Conservation (phyloP, 2,888 invertebrate genomes). For the Euclidia mi region DNA sequence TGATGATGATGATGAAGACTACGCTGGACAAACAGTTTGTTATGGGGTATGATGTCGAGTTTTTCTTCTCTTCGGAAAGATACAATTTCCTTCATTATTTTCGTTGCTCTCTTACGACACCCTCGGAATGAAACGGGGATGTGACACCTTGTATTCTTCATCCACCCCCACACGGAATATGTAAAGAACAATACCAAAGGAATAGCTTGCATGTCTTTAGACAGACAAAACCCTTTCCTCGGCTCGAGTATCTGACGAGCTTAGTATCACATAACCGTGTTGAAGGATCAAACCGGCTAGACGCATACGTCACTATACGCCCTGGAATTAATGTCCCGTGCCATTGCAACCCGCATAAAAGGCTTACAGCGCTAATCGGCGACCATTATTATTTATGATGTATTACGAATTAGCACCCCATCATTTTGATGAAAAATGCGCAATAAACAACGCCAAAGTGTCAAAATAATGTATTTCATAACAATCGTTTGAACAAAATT, state of each 20-base stretch:
- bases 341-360: conserved; percentile 60
- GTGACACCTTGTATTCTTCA: no score
- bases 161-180: no score
- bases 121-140: no score
- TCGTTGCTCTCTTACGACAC: no score
- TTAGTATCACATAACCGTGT: conserved; percentile 40
- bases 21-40: no score
- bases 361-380: conserved; percentile 68
- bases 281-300: conserved; percentile 77
- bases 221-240: not conserved
- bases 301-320: conserved; percentile 39
- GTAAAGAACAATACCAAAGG: no score
- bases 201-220: no score
- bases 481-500: no score
- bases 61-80: no score
- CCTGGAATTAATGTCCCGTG: conserved; percentile 71
- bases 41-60: no score
- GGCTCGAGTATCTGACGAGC: conserved; percentile 16
- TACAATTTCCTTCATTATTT: no score
- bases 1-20: no score
- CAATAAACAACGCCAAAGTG: not conserved
- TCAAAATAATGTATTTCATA: not conserved
- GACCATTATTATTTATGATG: conserved; percentile 70
- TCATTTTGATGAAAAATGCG: conserved; percentile 25
- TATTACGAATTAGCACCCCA: conserved; percentile 54